Conservation (phyloP, 2,888 invertebrate species). For the Oegoconia quadripuncta region DNA sequence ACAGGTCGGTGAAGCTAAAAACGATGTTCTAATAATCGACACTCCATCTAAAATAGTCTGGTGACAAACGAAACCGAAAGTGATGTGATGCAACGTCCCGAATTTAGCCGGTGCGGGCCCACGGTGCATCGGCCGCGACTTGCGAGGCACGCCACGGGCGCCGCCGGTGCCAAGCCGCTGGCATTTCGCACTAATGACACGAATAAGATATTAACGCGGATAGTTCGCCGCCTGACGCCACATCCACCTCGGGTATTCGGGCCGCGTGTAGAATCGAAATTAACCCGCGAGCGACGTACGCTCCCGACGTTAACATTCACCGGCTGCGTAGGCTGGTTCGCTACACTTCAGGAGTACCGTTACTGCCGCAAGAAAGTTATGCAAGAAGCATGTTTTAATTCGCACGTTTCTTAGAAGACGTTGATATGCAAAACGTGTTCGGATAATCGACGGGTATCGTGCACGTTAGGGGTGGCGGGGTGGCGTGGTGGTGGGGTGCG, state of each 20-base stretch:
- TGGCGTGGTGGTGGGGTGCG: constrained; percentile 30
- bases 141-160: constrained; percentile 32
- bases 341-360: constrained; percentile 36
- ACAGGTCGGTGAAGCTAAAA: constrained; percentile 58
- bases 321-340: constrained; percentile 27
- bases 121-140: constrained; percentile 67
- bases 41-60: constrained; percentile 71
- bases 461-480: constrained; percentile 7
- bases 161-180: constrained; percentile 69
- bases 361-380: constrained; percentile 35
- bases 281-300: constrained; percentile 37
- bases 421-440: constrained; percentile 42
- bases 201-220: constrained; percentile 76
- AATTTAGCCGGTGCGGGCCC: constrained; percentile 66
- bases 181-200: constrained; percentile 78
- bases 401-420: constrained; percentile 27
- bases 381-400: constrained; percentile 29
- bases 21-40: constrained; percentile 75
- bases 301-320: constrained; percentile 3
- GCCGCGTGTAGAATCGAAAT: constrained; percentile 56
- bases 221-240: constrained; percentile 52
- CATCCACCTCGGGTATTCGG: constrained; percentile 54
- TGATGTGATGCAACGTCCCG: constrained; percentile 76
- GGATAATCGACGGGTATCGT: constrained; percentile 1
- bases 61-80: constrained; percentile 78